phyloP scores from a whole-genome alignment of 2,888 invertebrate species.

The Drosophila meridionalis region DNA sequence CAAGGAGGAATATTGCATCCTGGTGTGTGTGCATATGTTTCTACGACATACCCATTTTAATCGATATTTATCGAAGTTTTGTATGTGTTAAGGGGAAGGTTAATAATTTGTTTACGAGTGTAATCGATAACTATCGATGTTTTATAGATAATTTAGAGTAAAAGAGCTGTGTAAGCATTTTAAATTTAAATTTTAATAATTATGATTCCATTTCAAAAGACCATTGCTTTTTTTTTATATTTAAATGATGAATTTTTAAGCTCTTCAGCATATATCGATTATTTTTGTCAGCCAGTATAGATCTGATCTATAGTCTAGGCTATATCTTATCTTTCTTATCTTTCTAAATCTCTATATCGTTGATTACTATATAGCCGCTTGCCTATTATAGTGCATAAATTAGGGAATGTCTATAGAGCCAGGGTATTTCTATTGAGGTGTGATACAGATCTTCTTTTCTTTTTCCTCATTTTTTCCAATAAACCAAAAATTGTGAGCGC shows the following conservation, averaged over 20 bases:
- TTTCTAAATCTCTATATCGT: background rate
- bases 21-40: background rate
- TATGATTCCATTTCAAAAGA: too few species aligned
- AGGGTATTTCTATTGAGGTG: background rate
- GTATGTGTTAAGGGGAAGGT: too few species aligned
- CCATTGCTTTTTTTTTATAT: too few species aligned
- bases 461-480: constrained; percentile 40
- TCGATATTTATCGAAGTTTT: background rate
- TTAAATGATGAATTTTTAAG: too few species aligned
- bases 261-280: background rate
- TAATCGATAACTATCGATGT: too few species aligned
- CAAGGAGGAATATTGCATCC: background rate
- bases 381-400: background rate
- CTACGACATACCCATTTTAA: background rate
- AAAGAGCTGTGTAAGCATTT: too few species aligned
- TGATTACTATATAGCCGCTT: background rate
- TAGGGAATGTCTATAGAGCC: background rate
- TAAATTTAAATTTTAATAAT: too few species aligned
- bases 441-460: background rate
- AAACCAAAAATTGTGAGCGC: constrained; percentile 68
- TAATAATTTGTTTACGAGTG: background rate
- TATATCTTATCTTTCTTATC: background rate
- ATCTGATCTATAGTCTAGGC: background rate
- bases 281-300: too few species aligned
- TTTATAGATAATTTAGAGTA: too few species aligned